Base-by-base conservation (phyloP, 1,140 invertebrate species). In the Penaeus japonicus region DNA sequence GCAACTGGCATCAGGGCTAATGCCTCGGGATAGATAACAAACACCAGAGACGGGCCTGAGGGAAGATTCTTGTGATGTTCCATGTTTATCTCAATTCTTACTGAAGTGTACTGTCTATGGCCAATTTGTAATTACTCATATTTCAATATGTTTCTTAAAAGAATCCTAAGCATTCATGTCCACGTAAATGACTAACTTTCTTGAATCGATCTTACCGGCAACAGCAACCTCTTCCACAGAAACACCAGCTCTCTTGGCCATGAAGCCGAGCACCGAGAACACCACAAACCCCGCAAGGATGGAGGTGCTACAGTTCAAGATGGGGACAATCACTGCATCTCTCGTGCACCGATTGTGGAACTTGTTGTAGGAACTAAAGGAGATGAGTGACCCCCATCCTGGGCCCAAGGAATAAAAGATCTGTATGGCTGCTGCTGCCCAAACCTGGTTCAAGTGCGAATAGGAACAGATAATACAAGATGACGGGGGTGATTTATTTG, bases 371-470 rank as follows among this genome's bases (percentile, higher is more conserved):
- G 96, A 96, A 30, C 96, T 96, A 22, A 96, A 93, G 5, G 96
- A 96, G 32, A 96, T 96, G 15, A 96, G 93, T 62, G 96, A 96
- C 88, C 96, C 96, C 95, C 96, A 97, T 10, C 96, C 96, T 2
- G 96, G 96, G 91, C 96, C 96, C 32, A 97, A 92, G 0, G 96
- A 96, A 92, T 97, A 97, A 92, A 97, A 97, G 91, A 97, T 96
- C 92, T 97, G 96, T 1, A 96, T 96, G 20, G 96, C 96, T 0
- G 96, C 96, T 91, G 97, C 96, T 79, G 96, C 96, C 96, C 96
- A 97, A 3, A 90, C 90, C 90, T 90, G 57, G 20, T 47, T 20
- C 47, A 57, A 27, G 20, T 65, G 4, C 1, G 10, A 15, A 65
- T 2, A n/a, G 22, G 17, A 27, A 12, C 22, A 2, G n/a, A 15